Evolutionary conservation across 2,113 vertebrate genomes (phyloP).

Genomic region (Phyllostomus hastatus): DNA sequence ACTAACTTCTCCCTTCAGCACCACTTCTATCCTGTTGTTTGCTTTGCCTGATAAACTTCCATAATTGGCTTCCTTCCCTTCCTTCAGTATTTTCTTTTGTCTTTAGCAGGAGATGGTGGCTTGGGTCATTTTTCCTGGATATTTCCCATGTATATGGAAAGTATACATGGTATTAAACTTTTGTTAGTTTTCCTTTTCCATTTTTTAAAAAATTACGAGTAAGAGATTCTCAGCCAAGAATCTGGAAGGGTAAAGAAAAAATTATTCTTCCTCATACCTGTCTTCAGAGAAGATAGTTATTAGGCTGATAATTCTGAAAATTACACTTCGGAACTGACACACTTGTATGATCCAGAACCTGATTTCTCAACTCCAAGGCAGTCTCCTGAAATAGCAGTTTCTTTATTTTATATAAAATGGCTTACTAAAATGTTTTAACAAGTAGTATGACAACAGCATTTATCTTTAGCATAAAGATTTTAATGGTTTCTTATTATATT

Average conservation of each 20-base stretch:
- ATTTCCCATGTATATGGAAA: background rate
- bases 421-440: background rate
- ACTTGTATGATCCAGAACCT: background rate
- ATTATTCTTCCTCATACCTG: background rate
- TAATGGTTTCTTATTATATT: background rate
- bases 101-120: background rate
- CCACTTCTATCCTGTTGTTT: background rate
- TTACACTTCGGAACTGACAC: background rate
- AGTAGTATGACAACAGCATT: background rate
- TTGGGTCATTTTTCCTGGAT: background rate
- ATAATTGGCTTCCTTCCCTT: background rate
- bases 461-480: background rate
- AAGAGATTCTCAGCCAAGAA: background rate
- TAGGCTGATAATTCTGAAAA: background rate
- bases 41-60: background rate
- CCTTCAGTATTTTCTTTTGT: background rate
- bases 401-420: background rate
- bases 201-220: background rate
- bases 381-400: background rate
- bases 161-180: background rate
- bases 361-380: background rate
- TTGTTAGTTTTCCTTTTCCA: background rate
- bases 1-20: background rate
- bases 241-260: background rate
- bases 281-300: background rate